A percentile compares a stretch with the other conserved stretches of the same genome.
Evolutionary conservation across 2,888 invertebrate genomes (phyloP).

Genomic region (Empis livida): DNA sequence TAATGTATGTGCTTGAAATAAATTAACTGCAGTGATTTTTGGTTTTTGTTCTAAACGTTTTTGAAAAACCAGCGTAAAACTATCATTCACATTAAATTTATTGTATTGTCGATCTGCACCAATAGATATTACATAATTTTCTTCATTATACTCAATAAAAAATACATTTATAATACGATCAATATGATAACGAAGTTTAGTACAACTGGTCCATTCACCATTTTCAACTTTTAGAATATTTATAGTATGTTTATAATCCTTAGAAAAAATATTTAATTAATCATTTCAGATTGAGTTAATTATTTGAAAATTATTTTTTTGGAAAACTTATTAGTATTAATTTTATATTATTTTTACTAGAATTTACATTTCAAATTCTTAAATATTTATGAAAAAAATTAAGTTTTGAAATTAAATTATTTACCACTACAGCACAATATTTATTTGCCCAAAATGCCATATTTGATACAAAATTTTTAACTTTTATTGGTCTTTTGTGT

Average conservation of each 20-base stretch:
- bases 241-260: slow-evolving; percentile 1
- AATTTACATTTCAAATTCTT: too few relatives aligned
- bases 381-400: too few relatives aligned
- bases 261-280: slow-evolving; percentile 18
- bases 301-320: too few relatives aligned
- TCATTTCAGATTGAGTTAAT: too few relatives aligned
- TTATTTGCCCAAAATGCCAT: slow-evolving; percentile 41
- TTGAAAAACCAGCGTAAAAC: slow-evolving; percentile 2
- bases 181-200: slow-evolving; percentile 49
- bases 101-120: slow-evolving; percentile 39
- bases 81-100: slow-evolving; percentile 4
- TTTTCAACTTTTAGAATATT: too few relatives aligned
- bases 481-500: slow-evolving; percentile 36
- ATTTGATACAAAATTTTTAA: slow-evolving; percentile 35
- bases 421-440: slow-evolving; percentile 45
- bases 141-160: slow-evolving; percentile 37
- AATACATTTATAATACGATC: slow-evolving; percentile 42
- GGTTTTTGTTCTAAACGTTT: slow-evolving; percentile 41
- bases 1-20: slow-evolving; percentile 3
- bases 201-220: slow-evolving; percentile 40
- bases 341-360: too few relatives aligned
- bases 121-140: slow-evolving; percentile 38
- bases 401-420: too few relatives aligned
- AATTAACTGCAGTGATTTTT: slow-evolving; percentile 27
- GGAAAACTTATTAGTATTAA: too few relatives aligned